Evolutionary conservation across 2,797 vertebrate species (phyloP).

Genomic region (Hydrophis major): DNA sequence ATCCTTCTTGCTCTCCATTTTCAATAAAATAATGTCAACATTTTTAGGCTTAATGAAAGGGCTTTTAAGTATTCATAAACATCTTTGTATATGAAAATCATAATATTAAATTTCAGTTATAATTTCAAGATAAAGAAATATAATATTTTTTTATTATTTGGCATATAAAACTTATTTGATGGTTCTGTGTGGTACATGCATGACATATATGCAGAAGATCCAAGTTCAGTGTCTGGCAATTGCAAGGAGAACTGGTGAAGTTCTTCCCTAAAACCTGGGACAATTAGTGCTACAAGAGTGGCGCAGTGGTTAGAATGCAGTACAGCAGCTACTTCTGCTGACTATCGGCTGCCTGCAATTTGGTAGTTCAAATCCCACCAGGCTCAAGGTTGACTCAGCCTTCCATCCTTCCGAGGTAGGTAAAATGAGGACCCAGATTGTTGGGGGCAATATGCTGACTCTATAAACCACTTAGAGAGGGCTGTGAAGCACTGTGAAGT

Average conservation of each 20-base stretch:
- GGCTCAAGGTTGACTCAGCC: too few relatives aligned
- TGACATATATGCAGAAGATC: background rate
- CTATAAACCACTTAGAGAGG: too few relatives aligned
- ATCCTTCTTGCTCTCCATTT: slow-evolving; percentile 26
- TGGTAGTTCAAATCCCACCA: too few relatives aligned
- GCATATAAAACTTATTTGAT: background rate
- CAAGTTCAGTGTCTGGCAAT: background rate
- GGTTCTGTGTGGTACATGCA: background rate
- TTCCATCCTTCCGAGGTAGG: too few relatives aligned
- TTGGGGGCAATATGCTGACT: too few relatives aligned
- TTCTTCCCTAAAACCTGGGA: background rate
- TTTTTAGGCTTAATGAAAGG: slow-evolving; percentile 17
- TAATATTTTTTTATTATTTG: slow-evolving; percentile 30
- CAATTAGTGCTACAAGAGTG: background rate
- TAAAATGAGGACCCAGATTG: too few relatives aligned
- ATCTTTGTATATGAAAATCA: background rate
- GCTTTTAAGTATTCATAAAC: slow-evolving; percentile 15
- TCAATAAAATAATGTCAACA: slow-evolving; percentile 17
- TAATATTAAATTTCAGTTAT: background rate
- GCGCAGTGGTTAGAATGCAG: too few relatives aligned
- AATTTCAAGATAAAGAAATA: slow-evolving; percentile 13
- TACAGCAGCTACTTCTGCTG: too few relatives aligned
- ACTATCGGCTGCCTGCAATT: too few relatives aligned
- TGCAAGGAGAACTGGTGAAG: background rate
- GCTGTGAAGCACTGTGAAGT: too few relatives aligned